Evolutionary conservation across 2,113 vertebrate genomes (phyloP).

Genomic region (Corythornis madagascariensis): DNA sequence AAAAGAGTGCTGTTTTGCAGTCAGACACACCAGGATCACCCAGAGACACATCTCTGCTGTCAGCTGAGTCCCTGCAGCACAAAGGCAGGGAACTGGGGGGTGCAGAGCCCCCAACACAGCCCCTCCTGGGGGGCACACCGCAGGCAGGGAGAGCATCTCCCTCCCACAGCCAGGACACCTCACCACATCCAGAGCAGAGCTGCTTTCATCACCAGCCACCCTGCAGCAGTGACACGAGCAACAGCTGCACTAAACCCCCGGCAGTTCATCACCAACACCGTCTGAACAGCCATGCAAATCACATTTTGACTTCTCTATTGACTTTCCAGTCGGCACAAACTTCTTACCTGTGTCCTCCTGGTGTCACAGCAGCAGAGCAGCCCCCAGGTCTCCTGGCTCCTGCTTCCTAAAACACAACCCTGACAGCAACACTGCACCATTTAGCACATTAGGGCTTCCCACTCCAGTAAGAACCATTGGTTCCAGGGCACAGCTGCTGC

Average conservation of each 20-base stretch:
- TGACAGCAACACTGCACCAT: slow-evolving; percentile 7
- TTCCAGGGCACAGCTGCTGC: slow-evolving; percentile 75
- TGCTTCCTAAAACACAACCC: background rate
- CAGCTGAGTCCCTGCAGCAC: background rate
- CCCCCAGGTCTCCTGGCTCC: slow-evolving; percentile 47
- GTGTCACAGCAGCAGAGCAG: background rate
- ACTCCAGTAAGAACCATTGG: slow-evolving; percentile 33
- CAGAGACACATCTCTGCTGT: background rate
- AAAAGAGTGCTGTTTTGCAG: background rate
- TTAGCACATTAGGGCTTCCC: slow-evolving; percentile 54
- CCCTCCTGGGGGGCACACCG: background rate
- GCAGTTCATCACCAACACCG: background rate
- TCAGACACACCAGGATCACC: background rate
- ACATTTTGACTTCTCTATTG: background rate
- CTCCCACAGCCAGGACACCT: background rate
- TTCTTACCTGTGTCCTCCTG: background rate
- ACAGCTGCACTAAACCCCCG: rapidly evolving
- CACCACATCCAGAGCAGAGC: rapidly evolving
- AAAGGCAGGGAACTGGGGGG: too few relatives aligned
- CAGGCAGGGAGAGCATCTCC: background rate
- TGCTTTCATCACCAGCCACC: background rate
- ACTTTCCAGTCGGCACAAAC: background rate
- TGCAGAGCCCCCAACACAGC: background rate
- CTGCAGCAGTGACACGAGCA: background rate
- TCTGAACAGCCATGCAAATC: background rate